phyloP scores from a whole-genome alignment of 2,888 invertebrate species.

The Camptogramma bilineatum region DNA sequence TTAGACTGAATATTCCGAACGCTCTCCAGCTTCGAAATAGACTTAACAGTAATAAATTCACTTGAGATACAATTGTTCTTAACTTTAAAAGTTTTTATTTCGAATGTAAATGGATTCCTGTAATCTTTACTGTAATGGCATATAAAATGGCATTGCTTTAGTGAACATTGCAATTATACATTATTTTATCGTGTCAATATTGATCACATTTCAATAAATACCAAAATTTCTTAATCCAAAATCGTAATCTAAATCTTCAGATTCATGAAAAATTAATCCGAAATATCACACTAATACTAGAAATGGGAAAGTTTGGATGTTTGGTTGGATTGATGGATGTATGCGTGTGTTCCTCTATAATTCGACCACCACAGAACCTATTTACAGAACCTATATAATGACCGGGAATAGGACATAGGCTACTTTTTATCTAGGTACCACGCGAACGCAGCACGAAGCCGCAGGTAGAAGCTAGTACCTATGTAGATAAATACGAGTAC shows the following conservation, averaged over 20 bases:
- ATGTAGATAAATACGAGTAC: neutral
- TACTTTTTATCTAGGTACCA: too few species aligned
- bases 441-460: too few species aligned
- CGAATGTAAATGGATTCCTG: conserved; percentile 28
- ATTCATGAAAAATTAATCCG: neutral
- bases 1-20: conserved; percentile 24
- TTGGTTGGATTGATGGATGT: too few species aligned
- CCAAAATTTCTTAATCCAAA: too few species aligned
- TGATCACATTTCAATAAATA: neutral
- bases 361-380: too few species aligned
- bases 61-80: conserved; percentile 26
- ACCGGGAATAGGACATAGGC: too few species aligned
- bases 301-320: too few species aligned
- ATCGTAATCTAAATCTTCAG: neutral
- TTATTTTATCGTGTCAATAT: neutral
- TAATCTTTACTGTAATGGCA: conserved; percentile 34
- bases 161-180: neutral
- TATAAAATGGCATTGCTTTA: conserved; percentile 14
- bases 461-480: too few species aligned
- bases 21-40: conserved; percentile 26
- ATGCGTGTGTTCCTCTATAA: too few species aligned
- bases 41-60: conserved; percentile 32
- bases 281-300: too few species aligned
- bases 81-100: conserved; percentile 27
- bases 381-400: too few species aligned